phyloP scores from a whole-genome alignment of 2,797 vertebrate genomes.

The Cuniculus paca region DNA sequence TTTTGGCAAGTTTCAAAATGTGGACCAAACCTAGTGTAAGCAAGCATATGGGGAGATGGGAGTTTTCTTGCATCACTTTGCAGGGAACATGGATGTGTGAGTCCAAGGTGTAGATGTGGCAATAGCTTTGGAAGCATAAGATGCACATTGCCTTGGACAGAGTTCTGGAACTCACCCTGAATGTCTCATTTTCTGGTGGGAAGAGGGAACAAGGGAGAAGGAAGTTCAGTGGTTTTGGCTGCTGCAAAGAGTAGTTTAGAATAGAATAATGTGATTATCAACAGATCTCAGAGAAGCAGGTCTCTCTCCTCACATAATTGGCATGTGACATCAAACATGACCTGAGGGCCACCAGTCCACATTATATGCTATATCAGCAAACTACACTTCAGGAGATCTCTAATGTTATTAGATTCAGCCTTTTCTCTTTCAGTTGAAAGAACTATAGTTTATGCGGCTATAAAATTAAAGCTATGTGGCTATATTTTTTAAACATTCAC shows the following conservation, averaged over 20 bases:
- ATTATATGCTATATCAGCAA: not conserved
- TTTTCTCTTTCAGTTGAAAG: not conserved
- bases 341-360: not conserved
- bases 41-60: not conserved
- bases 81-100: not conserved
- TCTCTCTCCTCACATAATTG: not conserved
- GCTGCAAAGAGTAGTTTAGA: slow-evolving; percentile 38
- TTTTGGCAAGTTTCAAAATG: slow-evolving; percentile 21
- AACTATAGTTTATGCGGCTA: not conserved
- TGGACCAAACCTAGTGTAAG: not conserved
- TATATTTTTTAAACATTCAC: not conserved
- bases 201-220: slow-evolving; percentile 8
- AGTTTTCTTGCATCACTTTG: not conserved
- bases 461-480: no score
- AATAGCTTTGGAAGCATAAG: slow-evolving; percentile 11
- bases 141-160: not conserved
- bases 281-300: not conserved
- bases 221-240: slow-evolving; percentile 3
- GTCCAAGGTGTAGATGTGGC: not conserved
- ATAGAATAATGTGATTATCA: not conserved
- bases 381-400: not conserved
- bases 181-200: not conserved
- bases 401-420: not conserved
- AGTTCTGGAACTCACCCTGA: slow-evolving; percentile 27
- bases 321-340: not conserved